Base-by-base conservation (phyloP, 2,797 vertebrate genomes). In the Acropternis orthonyx region DNA sequence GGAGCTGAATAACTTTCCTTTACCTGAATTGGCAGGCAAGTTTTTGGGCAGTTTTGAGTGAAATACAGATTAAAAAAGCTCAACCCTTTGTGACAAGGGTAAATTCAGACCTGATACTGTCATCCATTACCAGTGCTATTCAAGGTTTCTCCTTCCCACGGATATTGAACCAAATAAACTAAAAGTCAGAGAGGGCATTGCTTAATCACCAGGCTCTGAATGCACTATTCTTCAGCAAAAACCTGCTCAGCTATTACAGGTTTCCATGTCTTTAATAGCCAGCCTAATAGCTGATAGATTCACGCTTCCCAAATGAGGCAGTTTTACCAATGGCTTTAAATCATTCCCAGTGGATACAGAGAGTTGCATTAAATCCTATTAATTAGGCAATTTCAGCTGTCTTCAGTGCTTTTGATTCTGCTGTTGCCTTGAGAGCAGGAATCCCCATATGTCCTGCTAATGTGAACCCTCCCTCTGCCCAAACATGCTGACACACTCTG, bases 121-220 rank as follows among this genome's bases (percentile, higher is more conserved):
- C 82, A 41, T 81, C 85, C 26, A 3, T 84, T 93, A 86, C 59
- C 44, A 4, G 28, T 12, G 71, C 88, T 95, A 96, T 96, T 97
- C 94, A 97, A 68, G 44, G 67, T 63, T 86, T 76, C 63, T 88
- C 44, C 94, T 97, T 95, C 96, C 96, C 95, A 95, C 91, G 95
- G 96, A 94, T 97, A 97, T 97, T 95, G 96, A 87, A 95, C 77
- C 74, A 86, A 95, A 88, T 67, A 76, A 92, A 90, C 46, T 39
- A 82, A 10, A 82, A 92, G 79, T 93, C 88, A 61, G 76, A 66
- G n/a, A 86, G 85, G 55, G 44, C 75, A 79, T 16, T 86, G 62
- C 91, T 92, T 76, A 51, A 96, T 90, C 62, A 77, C 69, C 52
- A 46, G 85, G 24, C 48, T 91, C 89, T 90, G 76, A 95, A 84